Evolutionary conservation across 2,113 vertebrate genomes (phyloP), one percentile per base, ranked within the genome.

Genomic region (Nesoenas mayeri): DNA sequence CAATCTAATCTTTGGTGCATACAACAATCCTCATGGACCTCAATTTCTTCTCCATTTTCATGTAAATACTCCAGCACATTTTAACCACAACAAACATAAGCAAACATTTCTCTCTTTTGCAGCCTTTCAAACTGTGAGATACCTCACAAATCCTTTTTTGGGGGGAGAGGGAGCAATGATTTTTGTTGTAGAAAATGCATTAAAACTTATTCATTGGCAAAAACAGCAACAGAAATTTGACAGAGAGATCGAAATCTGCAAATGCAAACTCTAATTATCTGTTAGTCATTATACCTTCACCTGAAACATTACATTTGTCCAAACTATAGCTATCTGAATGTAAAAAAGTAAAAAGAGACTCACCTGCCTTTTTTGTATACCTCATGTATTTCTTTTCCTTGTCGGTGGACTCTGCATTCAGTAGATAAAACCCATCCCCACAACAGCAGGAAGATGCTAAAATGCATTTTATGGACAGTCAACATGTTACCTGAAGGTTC

Each of bases 321-420:
- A 65, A 69, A 57, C 15, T 58, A 42, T 80, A 69, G 7, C 8
- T 29, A 74, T 64, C 73, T 78, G n/a, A 67, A 65, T 20, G 26
- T 48, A 80, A 72, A 75, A 67, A 50, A 50, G 48, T 24, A 50
- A 87, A 42, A 50, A 9, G 11, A 87, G 67, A 98, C 98, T 98
- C 89, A 99, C 99, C 99, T 99, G 98, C 97, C 93, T 88, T 98
- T 98, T 85, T 98, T 98, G 86, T 98, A 96, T 21, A 98, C 95
- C 81, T 98, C 98, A 22, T 98, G 97, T 58, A 91, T 94, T 92
- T 97, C 97, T 89, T 95, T 98, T 88, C 95, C 97, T 61, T 93
- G 95, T 67, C 95, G 91, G 62, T 96, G 95, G 34, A 58, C 86
- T 95, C 97, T 97, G 93, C 97, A 98, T 92, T 98, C 98, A 94